phyloP scores from a whole-genome alignment of 64 coral and sea anemone species.

The Exaiptasia diaphana region DNA sequence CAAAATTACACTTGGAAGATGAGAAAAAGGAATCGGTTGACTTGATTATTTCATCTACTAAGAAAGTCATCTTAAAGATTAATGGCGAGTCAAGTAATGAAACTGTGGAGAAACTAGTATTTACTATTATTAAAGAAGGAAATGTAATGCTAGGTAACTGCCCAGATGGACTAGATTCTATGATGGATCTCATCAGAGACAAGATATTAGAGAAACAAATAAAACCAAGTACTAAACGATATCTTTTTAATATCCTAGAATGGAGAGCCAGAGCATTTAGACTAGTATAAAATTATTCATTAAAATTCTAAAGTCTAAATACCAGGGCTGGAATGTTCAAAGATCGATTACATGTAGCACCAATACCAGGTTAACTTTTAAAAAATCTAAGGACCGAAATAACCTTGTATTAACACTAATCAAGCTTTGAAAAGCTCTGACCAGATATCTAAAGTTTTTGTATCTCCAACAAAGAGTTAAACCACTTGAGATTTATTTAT shows the following conservation, averaged over 20 bases:
- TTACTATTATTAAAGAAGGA: not conserved
- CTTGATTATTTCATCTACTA: not conserved
- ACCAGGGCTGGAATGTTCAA: not conserved
- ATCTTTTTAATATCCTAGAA: not conserved
- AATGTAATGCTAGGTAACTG: not conserved
- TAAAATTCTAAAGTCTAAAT: not conserved
- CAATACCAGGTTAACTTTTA: not conserved
- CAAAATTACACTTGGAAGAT: not conserved
- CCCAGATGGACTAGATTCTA: not conserved
- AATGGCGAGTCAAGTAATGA: not conserved
- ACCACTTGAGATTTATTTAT: no score
- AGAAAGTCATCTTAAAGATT: not conserved
- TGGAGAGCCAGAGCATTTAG: not conserved
- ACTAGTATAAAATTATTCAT: not conserved
- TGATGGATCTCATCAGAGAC: not conserved
- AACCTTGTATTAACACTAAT: no score
- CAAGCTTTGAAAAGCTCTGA: no score
- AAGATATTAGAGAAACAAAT: not conserved
- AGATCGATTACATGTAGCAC: not conserved
- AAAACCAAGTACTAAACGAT: not conserved
- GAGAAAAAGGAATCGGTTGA: not conserved
- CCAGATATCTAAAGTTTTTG: no score
- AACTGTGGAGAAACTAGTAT: not conserved
- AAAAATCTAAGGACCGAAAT: not conserved
- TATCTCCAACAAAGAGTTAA: no score